Percentiles rank a stretch among this genome's conserved stretches.
phyloP scores from a whole-genome alignment of 2,888 invertebrate species.

The Sceliomorpha sp. region DNA sequence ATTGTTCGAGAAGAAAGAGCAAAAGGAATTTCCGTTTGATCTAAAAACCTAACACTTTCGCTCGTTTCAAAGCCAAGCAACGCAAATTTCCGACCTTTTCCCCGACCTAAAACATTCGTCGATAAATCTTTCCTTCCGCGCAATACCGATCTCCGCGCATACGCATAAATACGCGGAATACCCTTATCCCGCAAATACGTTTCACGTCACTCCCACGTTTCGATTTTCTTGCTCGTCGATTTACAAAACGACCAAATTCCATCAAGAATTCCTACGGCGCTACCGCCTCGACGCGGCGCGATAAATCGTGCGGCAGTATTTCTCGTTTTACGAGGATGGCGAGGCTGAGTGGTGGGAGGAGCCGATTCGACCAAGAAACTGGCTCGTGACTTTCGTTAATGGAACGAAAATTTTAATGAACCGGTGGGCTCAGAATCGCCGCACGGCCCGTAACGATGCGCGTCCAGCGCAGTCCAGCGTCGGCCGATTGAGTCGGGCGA shows the following conservation, averaged over 20 bases:
- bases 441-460: conserved; percentile 24
- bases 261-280: conserved; percentile 41
- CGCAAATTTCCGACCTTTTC: too few species aligned
- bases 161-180: conserved; percentile 36
- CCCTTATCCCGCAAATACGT: conserved; percentile 31
- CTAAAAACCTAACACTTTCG: too few species aligned
- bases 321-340: conserved; percentile 61
- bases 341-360: conserved; percentile 29
- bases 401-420: conserved; percentile 52
- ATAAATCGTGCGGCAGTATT: conserved; percentile 66
- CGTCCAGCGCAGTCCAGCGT: too few species aligned
- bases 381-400: conserved; percentile 54
- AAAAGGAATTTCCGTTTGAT: too few species aligned
- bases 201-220: conserved; percentile 51
- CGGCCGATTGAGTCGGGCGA: conserved; percentile 39
- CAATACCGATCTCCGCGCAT: conserved; percentile 19
- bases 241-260: conserved; percentile 52
- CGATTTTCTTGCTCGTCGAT: conserved; percentile 49
- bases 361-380: conserved; percentile 40
- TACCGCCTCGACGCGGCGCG: conserved; percentile 52
- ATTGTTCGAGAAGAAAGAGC: too few species aligned
- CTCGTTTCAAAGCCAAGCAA: too few species aligned
- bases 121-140: background rate
- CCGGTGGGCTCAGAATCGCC: conserved; percentile 18
- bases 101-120: too few species aligned